phyloP scores from a whole-genome alignment of 2,888 invertebrate species.

The Melinopterus prodromus region DNA sequence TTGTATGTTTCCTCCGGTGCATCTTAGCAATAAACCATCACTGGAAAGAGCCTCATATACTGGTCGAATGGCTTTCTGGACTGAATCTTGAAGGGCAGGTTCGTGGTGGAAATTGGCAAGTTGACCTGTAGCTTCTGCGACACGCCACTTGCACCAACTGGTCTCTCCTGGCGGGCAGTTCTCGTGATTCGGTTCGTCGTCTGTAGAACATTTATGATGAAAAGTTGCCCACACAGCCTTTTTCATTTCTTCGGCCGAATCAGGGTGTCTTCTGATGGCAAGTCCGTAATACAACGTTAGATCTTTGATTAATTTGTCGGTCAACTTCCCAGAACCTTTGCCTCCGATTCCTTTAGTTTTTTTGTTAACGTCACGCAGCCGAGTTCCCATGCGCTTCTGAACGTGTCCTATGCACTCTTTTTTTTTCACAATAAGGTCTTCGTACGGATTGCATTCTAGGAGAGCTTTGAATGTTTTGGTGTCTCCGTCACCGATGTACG shows the following conservation, averaged over 20 bases:
- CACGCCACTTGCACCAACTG: slow-evolving; percentile 35
- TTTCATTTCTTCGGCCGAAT: too few species aligned
- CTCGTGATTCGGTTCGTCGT: too few species aligned
- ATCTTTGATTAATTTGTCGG: slow-evolving; percentile 34
- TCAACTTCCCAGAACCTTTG: slow-evolving; percentile 35
- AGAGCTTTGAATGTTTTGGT: slow-evolving; percentile 31
- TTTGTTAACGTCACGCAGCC: slow-evolving; percentile 26
- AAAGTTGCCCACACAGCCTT: too few species aligned
- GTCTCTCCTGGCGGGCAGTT: slow-evolving; percentile 16
- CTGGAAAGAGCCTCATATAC: too few species aligned
- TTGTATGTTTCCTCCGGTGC: too few species aligned
- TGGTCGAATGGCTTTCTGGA: too few species aligned
- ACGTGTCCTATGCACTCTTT: slow-evolving; percentile 35
- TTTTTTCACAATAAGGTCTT: slow-evolving; percentile 32
- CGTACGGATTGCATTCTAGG: slow-evolving; percentile 28
- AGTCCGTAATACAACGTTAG: slow-evolving; percentile 33
- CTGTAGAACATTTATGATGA: too few species aligned
- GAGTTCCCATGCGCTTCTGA: slow-evolving; percentile 28
- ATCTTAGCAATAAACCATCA: too few species aligned
- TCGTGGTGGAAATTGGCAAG: too few species aligned
- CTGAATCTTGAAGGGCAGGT: too few species aligned
- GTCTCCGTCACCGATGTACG: slow-evolving; percentile 35
- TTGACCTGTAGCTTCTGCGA: slow-evolving; percentile 21
- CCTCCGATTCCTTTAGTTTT: slow-evolving; percentile 32
- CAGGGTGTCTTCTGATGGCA: slow-evolving; percentile 9